These are phyloP conservation scores for Caenorhabditis parvicauda DNA, from an alignment of 2,888 invertebrate genomes.

Conservation along the genomic window DNA sequence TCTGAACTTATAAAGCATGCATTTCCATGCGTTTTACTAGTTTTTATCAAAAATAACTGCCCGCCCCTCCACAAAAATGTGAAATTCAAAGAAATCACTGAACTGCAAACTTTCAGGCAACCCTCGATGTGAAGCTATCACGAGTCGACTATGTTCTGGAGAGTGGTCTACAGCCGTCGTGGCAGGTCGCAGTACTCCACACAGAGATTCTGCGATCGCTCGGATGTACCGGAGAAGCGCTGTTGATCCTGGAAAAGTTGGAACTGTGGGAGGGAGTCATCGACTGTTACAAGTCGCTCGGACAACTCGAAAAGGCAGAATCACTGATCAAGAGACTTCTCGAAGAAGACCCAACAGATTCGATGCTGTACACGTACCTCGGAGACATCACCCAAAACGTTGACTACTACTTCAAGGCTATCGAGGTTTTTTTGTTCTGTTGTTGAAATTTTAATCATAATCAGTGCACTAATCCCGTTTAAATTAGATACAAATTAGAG, in stretches of 20 bases:
- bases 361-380: slow-evolving; percentile 80
- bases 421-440: slow-evolving; percentile 82
- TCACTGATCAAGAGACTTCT: slow-evolving; percentile 80
- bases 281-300: slow-evolving; percentile 81
- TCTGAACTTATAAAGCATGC: too few species aligned
- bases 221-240: slow-evolving; percentile 63
- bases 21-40: too few species aligned
- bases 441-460: too few species aligned
- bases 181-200: slow-evolving; percentile 44
- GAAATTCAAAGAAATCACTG: too few species aligned
- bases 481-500: too few species aligned
- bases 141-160: slow-evolving; percentile 16
- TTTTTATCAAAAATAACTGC: too few species aligned
- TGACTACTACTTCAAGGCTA: slow-evolving; percentile 81
- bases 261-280: slow-evolving; percentile 90
- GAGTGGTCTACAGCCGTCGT: slow-evolving; percentile 44
- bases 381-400: slow-evolving; percentile 82
- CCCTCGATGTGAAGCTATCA: not conserved
- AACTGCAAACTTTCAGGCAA: not conserved
- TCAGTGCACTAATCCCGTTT: too few species aligned
- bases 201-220: slow-evolving; percentile 50
- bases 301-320: slow-evolving; percentile 81
- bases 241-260: slow-evolving; percentile 67
- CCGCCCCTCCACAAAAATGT: too few species aligned
- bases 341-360: slow-evolving; percentile 65